Conservation (phyloP, 2,113 vertebrate genomes). For the Petroica traversi region DNA sequence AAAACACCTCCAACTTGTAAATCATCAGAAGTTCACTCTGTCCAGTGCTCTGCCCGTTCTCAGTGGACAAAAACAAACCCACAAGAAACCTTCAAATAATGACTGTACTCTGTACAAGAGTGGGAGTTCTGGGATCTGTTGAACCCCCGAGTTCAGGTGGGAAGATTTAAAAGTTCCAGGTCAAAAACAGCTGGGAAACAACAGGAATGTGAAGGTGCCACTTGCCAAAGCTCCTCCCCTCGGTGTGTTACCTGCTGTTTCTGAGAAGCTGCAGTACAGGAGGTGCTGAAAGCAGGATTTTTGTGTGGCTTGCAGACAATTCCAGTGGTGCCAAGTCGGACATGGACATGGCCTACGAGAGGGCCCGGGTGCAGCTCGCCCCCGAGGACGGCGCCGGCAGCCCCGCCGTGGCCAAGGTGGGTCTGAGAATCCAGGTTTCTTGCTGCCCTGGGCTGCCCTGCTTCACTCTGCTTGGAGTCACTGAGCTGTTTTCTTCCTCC, state of each 20-base stretch:
- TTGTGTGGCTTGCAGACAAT: not conserved
- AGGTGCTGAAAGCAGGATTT: not conserved
- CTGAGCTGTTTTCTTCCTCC: rapidly evolving
- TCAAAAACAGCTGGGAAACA: not conserved
- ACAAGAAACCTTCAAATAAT: not conserved
- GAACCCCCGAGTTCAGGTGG: not conserved
- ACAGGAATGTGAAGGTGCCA: rapidly evolving
- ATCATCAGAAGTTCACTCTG: not conserved
- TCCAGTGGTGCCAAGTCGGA: conserved; percentile 34
- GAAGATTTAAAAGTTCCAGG: not conserved
- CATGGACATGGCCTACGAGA: conserved; percentile 73
- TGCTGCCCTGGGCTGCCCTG: not conserved
- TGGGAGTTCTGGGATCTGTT: rapidly evolving
- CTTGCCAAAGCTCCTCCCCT: not conserved
- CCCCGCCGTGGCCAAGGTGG: conserved; percentile 77
- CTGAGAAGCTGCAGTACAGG: not conserved
- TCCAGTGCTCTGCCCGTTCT: not conserved
- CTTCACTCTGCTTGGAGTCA: rapidly evolving
- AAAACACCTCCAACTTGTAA: rapidly evolving
- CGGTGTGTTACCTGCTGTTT: rapidly evolving
- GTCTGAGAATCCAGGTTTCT: not conserved
- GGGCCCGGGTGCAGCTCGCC: conserved; percentile 19
- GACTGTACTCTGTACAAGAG: too few species aligned
- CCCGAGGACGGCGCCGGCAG: conserved; percentile 63
- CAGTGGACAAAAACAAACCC: not conserved